These are phyloP conservation scores for Smithornis capensis DNA, from an alignment of 2,113 vertebrate species.

Conservation along the genomic window DNA sequence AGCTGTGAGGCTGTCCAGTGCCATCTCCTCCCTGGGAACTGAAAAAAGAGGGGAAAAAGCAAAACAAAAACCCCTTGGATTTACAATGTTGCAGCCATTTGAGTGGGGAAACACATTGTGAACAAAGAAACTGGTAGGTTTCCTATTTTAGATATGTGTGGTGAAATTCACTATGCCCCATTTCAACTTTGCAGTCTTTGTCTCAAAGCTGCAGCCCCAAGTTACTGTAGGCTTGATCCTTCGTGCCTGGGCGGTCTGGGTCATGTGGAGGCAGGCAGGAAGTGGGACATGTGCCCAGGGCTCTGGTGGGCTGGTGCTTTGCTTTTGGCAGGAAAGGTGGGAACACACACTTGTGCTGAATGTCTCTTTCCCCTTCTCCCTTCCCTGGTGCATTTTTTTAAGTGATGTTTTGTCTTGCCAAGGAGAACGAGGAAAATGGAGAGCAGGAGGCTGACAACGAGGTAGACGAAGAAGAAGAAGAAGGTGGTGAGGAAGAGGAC, in stretches of 20 bases:
- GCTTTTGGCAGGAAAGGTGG: background rate
- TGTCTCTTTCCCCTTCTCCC: conserved; percentile 27
- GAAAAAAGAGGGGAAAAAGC: background rate
- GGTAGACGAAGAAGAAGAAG: conserved; percentile 82
- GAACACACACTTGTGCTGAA: background rate
- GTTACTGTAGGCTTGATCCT: background rate
- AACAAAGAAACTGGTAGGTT: background rate
- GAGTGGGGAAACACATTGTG: background rate
- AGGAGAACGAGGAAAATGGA: conserved; percentile 81
- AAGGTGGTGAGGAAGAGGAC: conserved; percentile 80
- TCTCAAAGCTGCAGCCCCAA: background rate
- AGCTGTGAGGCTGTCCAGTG: background rate
- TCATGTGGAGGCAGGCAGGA: background rate
- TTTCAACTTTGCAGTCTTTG: background rate
- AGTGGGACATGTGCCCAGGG: accelerated
- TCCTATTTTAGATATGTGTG: background rate
- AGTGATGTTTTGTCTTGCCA: conserved; percentile 63
- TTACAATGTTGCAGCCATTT: background rate
- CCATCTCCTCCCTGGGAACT: background rate
- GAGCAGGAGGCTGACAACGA: conserved; percentile 81
- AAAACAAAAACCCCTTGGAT: background rate
- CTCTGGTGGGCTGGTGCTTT: background rate
- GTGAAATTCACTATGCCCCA: background rate
- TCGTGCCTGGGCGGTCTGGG: accelerated
- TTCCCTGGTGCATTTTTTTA: conserved; percentile 34